Evolutionary conservation across 2,113 vertebrate genomes (phyloP).

Genomic region (Chloroceryle aenea): DNA sequence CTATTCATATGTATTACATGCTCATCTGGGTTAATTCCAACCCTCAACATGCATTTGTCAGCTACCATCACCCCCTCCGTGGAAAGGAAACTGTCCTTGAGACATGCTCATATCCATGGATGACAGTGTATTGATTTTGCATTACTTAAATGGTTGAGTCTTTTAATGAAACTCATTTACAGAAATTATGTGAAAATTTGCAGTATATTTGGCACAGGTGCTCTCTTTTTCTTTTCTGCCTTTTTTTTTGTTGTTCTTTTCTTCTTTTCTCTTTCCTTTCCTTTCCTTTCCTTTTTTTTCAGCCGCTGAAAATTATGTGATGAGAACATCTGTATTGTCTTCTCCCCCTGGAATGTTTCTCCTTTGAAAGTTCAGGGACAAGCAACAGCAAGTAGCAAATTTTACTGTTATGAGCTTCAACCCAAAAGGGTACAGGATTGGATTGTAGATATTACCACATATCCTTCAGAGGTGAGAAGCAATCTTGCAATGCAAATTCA

Average conservation of each 20-base stretch:
- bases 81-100: conserved; percentile 25
- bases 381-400: not conserved
- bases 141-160: not conserved
- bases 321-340: not conserved
- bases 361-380: not conserved
- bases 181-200: not conserved
- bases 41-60: not conserved
- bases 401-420: not conserved
- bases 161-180: conserved; percentile 24
- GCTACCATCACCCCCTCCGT: not conserved
- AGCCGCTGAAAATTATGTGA: not conserved
- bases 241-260: not conserved
- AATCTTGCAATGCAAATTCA: not conserved
- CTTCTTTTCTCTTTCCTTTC: too few relatives aligned
- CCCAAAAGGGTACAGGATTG: not conserved
- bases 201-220: not conserved
- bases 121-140: conserved; percentile 44
- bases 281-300: not conserved
- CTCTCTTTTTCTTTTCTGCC: not conserved
- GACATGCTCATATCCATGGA: not conserved
- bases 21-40: not conserved
- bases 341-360: not conserved
- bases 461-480: not conserved
- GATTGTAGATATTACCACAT: not conserved
- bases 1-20: not conserved